Percentiles rank a stretch among this genome's conserved stretches.
phyloP scores from a whole-genome alignment of 1,140 invertebrate species.

The Bombus sylvicola region DNA sequence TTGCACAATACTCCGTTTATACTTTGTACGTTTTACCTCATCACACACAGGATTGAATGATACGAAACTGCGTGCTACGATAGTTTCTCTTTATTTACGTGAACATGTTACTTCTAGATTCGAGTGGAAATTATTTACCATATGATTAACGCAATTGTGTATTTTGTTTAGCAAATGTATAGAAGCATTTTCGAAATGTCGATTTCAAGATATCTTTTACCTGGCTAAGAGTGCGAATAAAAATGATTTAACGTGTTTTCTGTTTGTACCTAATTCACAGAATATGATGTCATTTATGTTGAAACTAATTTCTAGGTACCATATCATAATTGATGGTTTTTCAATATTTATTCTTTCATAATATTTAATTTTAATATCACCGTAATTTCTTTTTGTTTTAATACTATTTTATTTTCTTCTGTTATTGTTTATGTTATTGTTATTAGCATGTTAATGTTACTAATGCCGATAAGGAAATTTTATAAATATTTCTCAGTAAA shows the following conservation, averaged over 20 bases:
- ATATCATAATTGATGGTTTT: not conserved
- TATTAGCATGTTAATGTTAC: too few species aligned
- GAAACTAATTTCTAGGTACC: not conserved
- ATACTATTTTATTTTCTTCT: too few species aligned
- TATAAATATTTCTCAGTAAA: not conserved
- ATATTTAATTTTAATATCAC: too few species aligned
- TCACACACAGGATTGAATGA: not conserved
- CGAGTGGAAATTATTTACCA: slow-evolving; percentile 16
- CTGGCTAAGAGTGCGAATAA: not conserved
- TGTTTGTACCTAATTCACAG: not conserved
- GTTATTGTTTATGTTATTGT: too few species aligned
- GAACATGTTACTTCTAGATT: not conserved
- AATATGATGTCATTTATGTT: not conserved
- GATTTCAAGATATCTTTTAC: not conserved
- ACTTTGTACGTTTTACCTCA: slow-evolving; percentile 15
- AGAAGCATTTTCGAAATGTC: not conserved
- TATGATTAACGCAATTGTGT: not conserved
- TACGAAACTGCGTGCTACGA: not conserved
- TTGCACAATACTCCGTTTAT: slow-evolving; percentile 25
- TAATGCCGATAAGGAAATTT: too few species aligned
- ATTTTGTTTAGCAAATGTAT: not conserved
- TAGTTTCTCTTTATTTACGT: slow-evolving; percentile 10
- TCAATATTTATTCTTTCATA: not conserved
- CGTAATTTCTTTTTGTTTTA: too few species aligned
- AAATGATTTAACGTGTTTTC: not conserved